Conservation (phyloP, 2,888 invertebrate genomes). For the Meandrusa payeni region DNA sequence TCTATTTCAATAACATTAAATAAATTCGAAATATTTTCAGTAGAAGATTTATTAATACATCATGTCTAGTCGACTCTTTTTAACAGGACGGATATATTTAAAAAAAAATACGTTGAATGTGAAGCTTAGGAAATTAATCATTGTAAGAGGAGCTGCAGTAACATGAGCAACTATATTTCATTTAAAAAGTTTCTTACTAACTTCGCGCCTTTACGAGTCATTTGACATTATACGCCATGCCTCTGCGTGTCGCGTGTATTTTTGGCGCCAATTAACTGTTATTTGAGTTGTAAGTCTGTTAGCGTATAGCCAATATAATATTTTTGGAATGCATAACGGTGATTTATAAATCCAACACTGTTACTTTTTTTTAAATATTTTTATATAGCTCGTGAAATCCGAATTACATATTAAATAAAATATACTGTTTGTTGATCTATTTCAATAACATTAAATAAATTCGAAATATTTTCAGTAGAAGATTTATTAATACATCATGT, state of each 20-base stretch:
- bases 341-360: too few relatives aligned
- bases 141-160: conserved; percentile 43
- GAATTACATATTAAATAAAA: too few relatives aligned
- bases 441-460: too few relatives aligned
- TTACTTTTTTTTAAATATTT: too few relatives aligned
- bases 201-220: conserved; percentile 63
- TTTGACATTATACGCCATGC: conserved; percentile 56
- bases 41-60: too few relatives aligned
- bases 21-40: too few relatives aligned
- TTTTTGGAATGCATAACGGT: conserved; percentile 3
- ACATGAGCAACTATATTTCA: conserved; percentile 39
- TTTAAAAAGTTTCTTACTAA: conserved; percentile 42
- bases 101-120: conserved; percentile 1
- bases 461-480: too few relatives aligned
- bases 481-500: too few relatives aligned
- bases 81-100: conserved; percentile 2
- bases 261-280: conserved; percentile 56
- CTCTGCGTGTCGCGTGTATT: conserved; percentile 43
- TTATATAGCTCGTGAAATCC: too few relatives aligned
- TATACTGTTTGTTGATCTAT: too few relatives aligned
- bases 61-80: neutral
- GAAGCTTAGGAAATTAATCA: conserved; percentile 43
- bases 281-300: conserved; percentile 15
- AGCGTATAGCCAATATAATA: neutral
- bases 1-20: too few relatives aligned